Evolutionary conservation across 1,140 invertebrate genomes (phyloP).

Genomic region (Euura saliciscinereae): DNA sequence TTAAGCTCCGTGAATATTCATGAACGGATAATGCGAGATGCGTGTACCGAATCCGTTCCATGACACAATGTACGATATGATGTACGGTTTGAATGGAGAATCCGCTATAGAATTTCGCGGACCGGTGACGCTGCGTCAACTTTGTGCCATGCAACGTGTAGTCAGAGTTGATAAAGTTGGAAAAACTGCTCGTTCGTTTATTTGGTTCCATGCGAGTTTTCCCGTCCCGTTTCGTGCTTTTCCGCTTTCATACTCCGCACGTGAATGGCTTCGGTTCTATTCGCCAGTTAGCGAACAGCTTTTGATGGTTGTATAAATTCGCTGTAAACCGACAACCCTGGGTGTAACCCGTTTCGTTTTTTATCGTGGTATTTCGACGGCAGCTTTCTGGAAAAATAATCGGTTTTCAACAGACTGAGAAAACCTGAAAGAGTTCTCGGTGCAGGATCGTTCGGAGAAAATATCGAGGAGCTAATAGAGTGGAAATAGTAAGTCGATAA

Average conservation of each 20-base stretch:
- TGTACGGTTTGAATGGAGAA: no score
- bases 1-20: background rate
- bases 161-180: no score
- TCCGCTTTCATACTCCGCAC: background rate
- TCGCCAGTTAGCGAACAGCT: no score
- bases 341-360: background rate
- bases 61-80: no score
- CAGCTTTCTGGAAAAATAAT: background rate
- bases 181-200: no score
- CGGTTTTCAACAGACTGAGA: background rate
- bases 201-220: background rate
- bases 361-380: background rate
- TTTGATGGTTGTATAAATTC: no score
- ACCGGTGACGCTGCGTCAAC: no score
- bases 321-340: no score
- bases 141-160: no score
- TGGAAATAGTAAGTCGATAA: background rate
- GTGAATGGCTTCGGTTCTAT: background rate
- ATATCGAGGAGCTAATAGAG: background rate
- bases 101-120: no score
- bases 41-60: background rate
- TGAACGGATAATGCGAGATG: background rate
- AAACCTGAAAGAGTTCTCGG: background rate
- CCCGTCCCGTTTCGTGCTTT: background rate
- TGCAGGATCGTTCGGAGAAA: background rate